phyloP scores from a whole-genome alignment of 2,113 vertebrate genomes.

The Mesoclemmys tuberculata region DNA sequence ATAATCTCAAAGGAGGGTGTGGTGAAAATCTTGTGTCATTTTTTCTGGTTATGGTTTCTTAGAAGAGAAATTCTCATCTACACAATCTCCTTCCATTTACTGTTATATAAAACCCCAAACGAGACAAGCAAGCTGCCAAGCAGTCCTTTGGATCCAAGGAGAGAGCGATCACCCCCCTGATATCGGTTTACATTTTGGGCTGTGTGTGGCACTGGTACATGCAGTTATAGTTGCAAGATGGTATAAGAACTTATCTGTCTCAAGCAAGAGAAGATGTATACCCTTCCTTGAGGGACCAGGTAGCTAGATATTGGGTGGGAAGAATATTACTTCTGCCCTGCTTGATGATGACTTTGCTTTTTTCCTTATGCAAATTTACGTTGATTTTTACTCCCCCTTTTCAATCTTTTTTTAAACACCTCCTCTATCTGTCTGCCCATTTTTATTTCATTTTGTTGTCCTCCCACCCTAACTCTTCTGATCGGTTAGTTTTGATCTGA shows the following conservation, averaged over 20 bases:
- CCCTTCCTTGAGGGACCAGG: neutral
- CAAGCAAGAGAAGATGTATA: neutral
- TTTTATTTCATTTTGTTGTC: neutral
- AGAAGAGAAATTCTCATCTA: neutral
- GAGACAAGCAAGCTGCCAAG: neutral
- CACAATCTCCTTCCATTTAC: neutral
- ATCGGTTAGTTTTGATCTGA: neutral
- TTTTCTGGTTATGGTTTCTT: neutral
- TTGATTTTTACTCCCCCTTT: neutral
- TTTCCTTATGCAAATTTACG: neutral
- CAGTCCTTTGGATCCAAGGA: neutral
- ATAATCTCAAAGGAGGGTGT: fast-evolving
- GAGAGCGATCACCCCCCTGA: neutral
- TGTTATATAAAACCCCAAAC: neutral
- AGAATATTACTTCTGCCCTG: neutral
- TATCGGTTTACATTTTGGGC: neutral
- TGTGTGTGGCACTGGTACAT: neutral
- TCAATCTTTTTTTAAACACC: neutral
- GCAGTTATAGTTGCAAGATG: neutral
- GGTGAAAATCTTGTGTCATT: neutral
- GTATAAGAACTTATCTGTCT: neutral
- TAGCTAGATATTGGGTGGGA: no score
- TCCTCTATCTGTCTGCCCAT: neutral
- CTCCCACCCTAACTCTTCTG: neutral
- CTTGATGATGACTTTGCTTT: neutral